A percentile compares a stretch with the other conserved stretches of the same genome.
Conservation (phyloP, 2,113 vertebrate genomes). For the Tyto alba region DNA sequence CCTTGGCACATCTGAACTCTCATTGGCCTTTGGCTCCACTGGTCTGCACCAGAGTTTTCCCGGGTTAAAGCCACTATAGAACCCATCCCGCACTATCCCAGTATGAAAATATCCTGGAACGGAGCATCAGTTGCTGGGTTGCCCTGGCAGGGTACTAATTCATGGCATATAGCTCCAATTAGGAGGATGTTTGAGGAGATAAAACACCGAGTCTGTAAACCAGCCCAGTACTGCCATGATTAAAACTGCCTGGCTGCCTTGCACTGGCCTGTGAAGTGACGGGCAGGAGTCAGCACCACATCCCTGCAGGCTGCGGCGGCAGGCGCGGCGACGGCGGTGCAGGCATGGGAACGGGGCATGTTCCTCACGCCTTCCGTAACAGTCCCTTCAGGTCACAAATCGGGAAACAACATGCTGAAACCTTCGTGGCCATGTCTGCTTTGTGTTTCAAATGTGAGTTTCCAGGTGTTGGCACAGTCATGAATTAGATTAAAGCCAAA, state of each 20-base stretch:
- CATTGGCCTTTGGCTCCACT: neutral
- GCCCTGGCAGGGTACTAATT: neutral
- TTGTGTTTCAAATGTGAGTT: neutral
- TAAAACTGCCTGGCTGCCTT: neutral
- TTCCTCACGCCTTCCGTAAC: neutral
- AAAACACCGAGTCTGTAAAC: neutral
- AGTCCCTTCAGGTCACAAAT: neutral
- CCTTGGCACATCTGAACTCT: neutral
- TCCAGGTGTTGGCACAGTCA: neutral
- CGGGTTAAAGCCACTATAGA: neutral
- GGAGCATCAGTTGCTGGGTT: neutral
- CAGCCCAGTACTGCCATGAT: neutral
- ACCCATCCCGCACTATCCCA: neutral
- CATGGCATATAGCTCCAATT: neutral
- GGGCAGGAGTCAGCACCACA: neutral
- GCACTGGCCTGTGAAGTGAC: neutral
- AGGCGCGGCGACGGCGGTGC: neutral
- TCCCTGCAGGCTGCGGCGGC: neutral
- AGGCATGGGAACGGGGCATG: neutral
- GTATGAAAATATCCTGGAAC: neutral
- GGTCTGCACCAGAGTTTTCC: neutral
- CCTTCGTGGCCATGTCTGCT: neutral
- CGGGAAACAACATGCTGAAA: neutral
- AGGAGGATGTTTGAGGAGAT: neutral
- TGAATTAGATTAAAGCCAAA: neutral